Evolutionary conservation across 2,888 invertebrate species (phyloP).

Genomic region (Sesamia inferens): DNA sequence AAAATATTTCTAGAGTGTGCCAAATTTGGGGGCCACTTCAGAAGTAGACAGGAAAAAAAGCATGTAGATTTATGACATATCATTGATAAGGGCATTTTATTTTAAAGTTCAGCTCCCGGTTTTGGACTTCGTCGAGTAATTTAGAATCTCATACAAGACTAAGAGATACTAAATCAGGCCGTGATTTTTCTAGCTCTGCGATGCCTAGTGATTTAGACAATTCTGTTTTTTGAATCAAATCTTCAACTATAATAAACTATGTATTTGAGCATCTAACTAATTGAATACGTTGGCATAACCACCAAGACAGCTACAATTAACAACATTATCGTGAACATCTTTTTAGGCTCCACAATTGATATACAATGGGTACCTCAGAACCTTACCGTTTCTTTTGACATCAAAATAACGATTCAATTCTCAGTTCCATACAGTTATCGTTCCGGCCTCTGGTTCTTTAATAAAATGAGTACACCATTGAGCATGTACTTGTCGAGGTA

Average conservation of each 20-base stretch:
- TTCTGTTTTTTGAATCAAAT: background rate
- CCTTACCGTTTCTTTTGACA: constrained; percentile 44
- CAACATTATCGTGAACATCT: constrained; percentile 19
- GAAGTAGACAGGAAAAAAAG: background rate
- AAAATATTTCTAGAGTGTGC: constrained; percentile 36
- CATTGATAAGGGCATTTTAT: too few relatives aligned
- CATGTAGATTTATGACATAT: background rate
- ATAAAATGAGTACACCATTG: constrained; percentile 59
- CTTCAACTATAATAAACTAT: background rate
- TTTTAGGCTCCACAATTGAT: background rate
- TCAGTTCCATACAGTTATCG: constrained; percentile 51
- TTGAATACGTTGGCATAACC: background rate
- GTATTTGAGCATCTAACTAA: background rate
- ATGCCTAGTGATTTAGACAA: background rate
- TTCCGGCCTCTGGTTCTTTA: constrained; percentile 60
- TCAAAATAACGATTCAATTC: constrained; percentile 58
- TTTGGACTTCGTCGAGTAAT: background rate
- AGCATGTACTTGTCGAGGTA: constrained; percentile 29
- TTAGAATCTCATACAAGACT: background rate
- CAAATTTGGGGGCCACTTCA: background rate
- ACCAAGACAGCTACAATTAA: background rate
- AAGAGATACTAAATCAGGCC: too few relatives aligned
- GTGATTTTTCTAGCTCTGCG: background rate
- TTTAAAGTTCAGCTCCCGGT: background rate
- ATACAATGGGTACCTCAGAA: constrained; percentile 5